These are phyloP conservation scores for Myotis daubentonii DNA, from an alignment of 2,797 vertebrate species.

Conservation along the genomic window DNA sequence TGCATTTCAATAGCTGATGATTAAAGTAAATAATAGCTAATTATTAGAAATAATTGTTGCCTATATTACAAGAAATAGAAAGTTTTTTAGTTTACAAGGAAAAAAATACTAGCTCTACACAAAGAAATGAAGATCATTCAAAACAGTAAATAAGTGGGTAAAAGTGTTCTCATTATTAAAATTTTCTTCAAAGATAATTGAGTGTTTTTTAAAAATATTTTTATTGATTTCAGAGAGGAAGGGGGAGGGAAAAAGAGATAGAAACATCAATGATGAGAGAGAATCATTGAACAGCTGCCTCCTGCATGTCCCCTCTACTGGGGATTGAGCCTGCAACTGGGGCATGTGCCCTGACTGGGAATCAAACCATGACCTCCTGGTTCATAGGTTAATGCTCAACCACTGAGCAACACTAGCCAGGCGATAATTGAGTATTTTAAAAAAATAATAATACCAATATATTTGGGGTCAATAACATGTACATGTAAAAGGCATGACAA, in stretches of 20 bases:
- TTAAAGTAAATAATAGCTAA: not conserved
- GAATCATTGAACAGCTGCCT: too few relatives aligned
- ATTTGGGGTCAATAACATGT: not conserved
- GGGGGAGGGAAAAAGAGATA: too few relatives aligned
- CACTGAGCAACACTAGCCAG: too few relatives aligned
- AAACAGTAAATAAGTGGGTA: not conserved
- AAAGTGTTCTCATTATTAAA: not conserved
- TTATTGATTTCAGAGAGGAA: too few relatives aligned
- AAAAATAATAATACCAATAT: not conserved
- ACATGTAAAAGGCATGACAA: not conserved
- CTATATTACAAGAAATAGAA: not conserved
- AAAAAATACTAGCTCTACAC: not conserved
- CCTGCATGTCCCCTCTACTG: too few relatives aligned
- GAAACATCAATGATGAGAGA: too few relatives aligned
- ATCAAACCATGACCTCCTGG: too few relatives aligned
- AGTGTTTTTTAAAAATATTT: not conserved
- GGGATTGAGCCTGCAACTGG: too few relatives aligned
- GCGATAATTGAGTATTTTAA: not conserved
- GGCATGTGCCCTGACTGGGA: too few relatives aligned
- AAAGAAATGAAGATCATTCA: not conserved
- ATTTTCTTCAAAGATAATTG: not conserved
- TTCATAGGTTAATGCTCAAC: too few relatives aligned
- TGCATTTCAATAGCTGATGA: not conserved
- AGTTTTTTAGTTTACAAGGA: not conserved
- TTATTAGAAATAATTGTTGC: not conserved